Conservation (phyloP, 2,113 vertebrate species). For the Vidua chalybeata region DNA sequence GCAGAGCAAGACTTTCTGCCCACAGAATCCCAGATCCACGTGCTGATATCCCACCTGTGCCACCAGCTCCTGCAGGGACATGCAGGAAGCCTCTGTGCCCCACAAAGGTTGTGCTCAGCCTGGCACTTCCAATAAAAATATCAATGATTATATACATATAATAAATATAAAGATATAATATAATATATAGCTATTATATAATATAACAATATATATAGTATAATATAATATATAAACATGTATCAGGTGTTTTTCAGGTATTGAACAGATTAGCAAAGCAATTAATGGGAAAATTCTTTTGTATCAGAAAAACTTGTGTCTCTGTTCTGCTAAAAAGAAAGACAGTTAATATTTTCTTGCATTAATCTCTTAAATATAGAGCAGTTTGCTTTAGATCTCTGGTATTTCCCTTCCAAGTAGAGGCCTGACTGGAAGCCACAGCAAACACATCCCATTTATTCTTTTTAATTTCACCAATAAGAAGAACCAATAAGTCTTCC, state of each 20-base stretch:
- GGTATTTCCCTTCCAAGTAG: not conserved
- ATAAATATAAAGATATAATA: no score
- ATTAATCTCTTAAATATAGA: not conserved
- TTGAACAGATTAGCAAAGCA: not conserved
- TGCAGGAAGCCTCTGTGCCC: not conserved
- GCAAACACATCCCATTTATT: not conserved
- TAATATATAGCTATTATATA: no score
- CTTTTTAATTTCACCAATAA: not conserved
- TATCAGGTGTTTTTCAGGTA: not conserved
- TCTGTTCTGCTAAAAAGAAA: not conserved
- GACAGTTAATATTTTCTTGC: not conserved
- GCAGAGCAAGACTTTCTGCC: not conserved
- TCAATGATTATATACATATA: no score
- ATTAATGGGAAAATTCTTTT: not conserved
- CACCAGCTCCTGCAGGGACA: not conserved
- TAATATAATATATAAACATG: no score
- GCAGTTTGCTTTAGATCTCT: not conserved
- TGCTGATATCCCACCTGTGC: fast-evolving
- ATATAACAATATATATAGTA: not conserved
- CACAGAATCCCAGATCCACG: fast-evolving
- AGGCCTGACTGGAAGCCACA: not conserved
- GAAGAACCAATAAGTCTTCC: not conserved
- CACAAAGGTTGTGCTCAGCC: not conserved
- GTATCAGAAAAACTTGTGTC: not conserved
- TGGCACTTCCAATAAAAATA: not conserved